Evolutionary conservation across 2,888 invertebrate species (phyloP), one percentile per base, ranked within the genome.

Genomic region (Marronus borbonicus): DNA sequence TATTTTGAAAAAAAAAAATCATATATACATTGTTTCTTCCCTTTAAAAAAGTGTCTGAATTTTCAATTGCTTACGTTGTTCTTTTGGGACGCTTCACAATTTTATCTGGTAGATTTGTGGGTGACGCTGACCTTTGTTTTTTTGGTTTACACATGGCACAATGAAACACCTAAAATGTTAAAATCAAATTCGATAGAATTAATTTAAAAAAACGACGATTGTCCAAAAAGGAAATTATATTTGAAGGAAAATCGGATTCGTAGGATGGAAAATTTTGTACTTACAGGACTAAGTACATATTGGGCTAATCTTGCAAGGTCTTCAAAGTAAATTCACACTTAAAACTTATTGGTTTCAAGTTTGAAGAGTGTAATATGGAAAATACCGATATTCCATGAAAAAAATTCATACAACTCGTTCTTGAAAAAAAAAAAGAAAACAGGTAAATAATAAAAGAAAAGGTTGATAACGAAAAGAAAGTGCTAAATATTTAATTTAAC

Each of bases 111-210:
- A 85, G 84, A 78, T 83, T 83, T 75, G 83, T 82, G 60, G 85
- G 84, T 74, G 85, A 84, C 75, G 84, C 82, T 80, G 84, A 84
- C 81, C 82, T 81, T 80, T 83, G 84, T 80, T 85, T 85, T 80
- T 79, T 84, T 80, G 78, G 80, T 81, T 87, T 88, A 82, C 91
- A 91, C 81, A 87, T 86, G 83, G 89, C 88, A 86, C 91, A 91
- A 81, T 90, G 89, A 86, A 90, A 91, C 83, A 89, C 86, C 86
- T 86, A 69, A 79, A 58, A 68, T 31, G 31, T 68, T 28, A 28
- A 81, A 31, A 64, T 28, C 31, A 68, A 76, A 79, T 44, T 44
- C 8, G 44, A 44, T 1, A 44, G 44, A 8, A 44, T 44, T 44
- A 44, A 44, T 44, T 44, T 44, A 0, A 55, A 55, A n/a, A 55